Conservation (phyloP, 2,797 vertebrate species). For the Hemitrygon akajei region DNA sequence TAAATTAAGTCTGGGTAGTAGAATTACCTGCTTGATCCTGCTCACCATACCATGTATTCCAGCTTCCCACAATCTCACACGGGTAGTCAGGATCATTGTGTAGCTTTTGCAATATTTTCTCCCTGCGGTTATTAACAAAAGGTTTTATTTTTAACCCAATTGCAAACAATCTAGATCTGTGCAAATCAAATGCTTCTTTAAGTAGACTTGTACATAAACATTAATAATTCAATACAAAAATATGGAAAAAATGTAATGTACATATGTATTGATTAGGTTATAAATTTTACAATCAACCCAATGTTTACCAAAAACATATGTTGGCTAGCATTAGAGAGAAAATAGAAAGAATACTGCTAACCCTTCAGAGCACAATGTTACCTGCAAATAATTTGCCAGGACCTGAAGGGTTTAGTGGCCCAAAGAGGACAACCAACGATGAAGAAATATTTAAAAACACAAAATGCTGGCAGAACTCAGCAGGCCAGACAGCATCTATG, state of each 20-base stretch:
- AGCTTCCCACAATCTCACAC: slow-evolving; percentile 89
- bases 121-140: slow-evolving; percentile 53
- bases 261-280: neutral
- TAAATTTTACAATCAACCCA: neutral
- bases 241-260: neutral
- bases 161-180: neutral
- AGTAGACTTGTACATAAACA: neutral
- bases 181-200: neutral
- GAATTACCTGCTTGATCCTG: slow-evolving; percentile 89
- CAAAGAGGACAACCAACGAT: too few species aligned
- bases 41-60: slow-evolving; percentile 95
- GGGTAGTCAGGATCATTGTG: slow-evolving; percentile 76
- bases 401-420: neutral
- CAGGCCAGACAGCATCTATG: too few species aligned
- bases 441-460: too few species aligned
- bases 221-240: neutral
- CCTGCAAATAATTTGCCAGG: neutral
- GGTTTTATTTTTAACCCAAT: neutral
- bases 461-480: too few species aligned
- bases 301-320: neutral
- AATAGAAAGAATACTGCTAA: neutral
- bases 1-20: neutral
- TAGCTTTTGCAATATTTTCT: slow-evolving; percentile 75
- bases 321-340: neutral
- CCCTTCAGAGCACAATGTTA: neutral